These are phyloP conservation scores for Protonibea diacanthus DNA, from an alignment of 2,797 vertebrate genomes.

Conservation along the genomic window DNA sequence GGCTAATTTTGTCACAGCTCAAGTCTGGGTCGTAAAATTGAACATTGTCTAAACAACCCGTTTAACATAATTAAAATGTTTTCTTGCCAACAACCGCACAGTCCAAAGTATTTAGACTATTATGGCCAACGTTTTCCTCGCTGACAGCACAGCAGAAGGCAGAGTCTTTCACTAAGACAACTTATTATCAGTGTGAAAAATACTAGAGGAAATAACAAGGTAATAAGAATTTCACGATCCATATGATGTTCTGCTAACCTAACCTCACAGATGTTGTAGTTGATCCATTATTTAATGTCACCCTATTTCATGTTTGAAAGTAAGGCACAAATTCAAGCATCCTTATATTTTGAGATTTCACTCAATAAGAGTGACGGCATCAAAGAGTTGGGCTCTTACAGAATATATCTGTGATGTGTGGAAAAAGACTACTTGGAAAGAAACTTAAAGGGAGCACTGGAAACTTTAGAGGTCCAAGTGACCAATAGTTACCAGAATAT, in stretches of 20 bases:
- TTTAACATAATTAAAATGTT: conserved; percentile 43
- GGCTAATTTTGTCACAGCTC: conserved; percentile 1
- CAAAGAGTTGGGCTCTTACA: background rate
- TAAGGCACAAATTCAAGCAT: background rate
- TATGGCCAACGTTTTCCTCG: background rate
- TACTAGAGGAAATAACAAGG: background rate
- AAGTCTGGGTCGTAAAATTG: conserved; percentile 7
- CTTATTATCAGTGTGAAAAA: background rate
- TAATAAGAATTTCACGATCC: background rate
- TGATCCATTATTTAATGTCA: background rate
- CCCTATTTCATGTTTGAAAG: background rate
- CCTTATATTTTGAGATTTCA: background rate
- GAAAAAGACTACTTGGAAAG: background rate
- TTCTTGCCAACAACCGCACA: conserved; percentile 44
- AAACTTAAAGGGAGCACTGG: background rate
- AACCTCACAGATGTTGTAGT: background rate
- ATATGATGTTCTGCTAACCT: background rate
- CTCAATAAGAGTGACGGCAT: background rate
- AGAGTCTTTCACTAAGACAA: background rate
- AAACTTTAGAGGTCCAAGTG: conserved; percentile 5
- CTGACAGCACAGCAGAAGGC: conserved; percentile 9
- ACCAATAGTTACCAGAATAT: background rate
- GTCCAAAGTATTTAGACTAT: conserved; percentile 41
- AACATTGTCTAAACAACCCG: conserved; percentile 38
- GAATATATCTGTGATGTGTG: background rate